Evolutionary conservation across 2,797 vertebrate species (phyloP).

Genomic region (Chromobotia macracanthus): DNA sequence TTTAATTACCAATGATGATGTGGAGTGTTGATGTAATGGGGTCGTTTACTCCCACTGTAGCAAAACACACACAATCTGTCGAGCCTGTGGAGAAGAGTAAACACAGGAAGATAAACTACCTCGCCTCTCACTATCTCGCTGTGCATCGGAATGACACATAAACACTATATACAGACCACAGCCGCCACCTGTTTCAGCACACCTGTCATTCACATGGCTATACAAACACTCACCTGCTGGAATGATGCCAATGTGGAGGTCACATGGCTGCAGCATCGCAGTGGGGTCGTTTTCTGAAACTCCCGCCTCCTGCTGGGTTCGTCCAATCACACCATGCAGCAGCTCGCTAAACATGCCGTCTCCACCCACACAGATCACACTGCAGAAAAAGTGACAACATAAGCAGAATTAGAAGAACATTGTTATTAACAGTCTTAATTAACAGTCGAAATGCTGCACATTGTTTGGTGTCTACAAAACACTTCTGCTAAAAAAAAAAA

Average conservation of each 20-base stretch:
- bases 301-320: constrained; percentile 81
- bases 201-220: background rate
- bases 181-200: background rate
- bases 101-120: constrained; percentile 22
- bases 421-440: background rate
- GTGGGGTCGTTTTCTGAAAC: constrained; percentile 74
- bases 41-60: constrained; percentile 82
- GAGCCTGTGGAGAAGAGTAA: constrained; percentile 70
- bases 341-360: constrained; percentile 87
- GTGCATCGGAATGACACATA: constrained; percentile 5
- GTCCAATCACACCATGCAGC: constrained; percentile 82
- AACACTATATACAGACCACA: constrained; percentile 4
- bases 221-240: constrained; percentile 77
- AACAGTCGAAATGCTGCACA: background rate
- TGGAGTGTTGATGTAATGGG: constrained; percentile 83
- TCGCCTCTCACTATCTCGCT: constrained; percentile 1
- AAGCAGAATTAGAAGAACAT: background rate
- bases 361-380: constrained; percentile 85
- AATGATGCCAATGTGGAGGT: constrained; percentile 85
- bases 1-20: constrained; percentile 78
- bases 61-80: constrained; percentile 83
- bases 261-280: constrained; percentile 74
- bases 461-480: constrained; percentile 8
- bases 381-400: constrained; percentile 55
- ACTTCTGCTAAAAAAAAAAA: constrained; percentile 4